Evolutionary conservation across 2,888 invertebrate species (phyloP), one percentile per base, ranked within the genome.

Genomic region (Spialia ferax): DNA sequence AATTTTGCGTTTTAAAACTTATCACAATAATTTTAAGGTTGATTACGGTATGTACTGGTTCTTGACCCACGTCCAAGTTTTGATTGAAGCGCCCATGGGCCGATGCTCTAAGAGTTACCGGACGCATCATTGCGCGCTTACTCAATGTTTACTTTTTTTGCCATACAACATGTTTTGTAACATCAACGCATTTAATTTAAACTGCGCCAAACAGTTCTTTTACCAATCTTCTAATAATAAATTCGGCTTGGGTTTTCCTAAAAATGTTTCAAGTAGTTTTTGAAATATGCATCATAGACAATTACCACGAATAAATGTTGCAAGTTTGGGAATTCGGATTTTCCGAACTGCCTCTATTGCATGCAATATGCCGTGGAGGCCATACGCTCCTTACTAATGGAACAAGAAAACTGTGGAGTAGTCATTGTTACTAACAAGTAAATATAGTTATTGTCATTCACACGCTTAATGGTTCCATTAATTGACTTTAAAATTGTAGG

Each of bases 281-380:
- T 38, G 52, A 50, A 59, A 65, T 52, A 15, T 15, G 23, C 48
- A 22, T 13, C 23, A 52, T 7, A 23, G 42, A 5, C 50, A 23
- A 35, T 78, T 82, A 81, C 79, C 78, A 74, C 77, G 70, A 83
- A 81, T 77, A 77, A 69, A 74, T 83, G 83, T 86, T 86, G 89
- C 80, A 87, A 86, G 74, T 75, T 71, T 69, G 73, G 73, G 75
- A 79, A 59, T 70, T 72, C 77, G 92, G 91, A 86, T 90, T 93
- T 93, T 87, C 91, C 93, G 84, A 89, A 86, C 81, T 82, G 85
- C 82, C 79, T 76, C 81, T 84, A 85, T 86, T 91, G 89, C 89
- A 86, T 91, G 89, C 89, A 86, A 77, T 78, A 80, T 73, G 72
- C 75, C 68, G 77, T 38, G 73, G 74, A 87, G 88, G 85, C 83